phyloP scores from a whole-genome alignment of 1,140 invertebrate genomes.

The Euborellia annulipes region DNA sequence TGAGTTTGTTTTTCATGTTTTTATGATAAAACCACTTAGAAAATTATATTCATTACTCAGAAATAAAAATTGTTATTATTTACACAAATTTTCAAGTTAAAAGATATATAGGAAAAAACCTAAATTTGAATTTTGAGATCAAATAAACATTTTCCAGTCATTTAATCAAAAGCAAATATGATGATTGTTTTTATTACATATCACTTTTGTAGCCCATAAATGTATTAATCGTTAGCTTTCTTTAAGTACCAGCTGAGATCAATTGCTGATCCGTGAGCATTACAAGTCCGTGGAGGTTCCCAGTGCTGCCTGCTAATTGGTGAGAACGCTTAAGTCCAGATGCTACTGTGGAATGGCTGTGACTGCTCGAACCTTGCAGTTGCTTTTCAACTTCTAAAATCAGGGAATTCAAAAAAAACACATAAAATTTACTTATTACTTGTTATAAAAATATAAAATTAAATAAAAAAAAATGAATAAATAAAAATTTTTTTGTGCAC shows the following conservation, averaged over 20 bases:
- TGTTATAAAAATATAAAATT: slow-evolving; percentile 5
- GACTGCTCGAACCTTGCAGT: slow-evolving; percentile 47
- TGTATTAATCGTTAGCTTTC: slow-evolving; percentile 6
- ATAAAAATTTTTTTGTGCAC: slow-evolving; percentile 13
- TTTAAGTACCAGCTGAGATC: slow-evolving; percentile 24
- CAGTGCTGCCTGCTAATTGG: slow-evolving; percentile 40
- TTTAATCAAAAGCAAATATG: no score
- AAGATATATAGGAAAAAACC: no score
- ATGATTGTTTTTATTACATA: no score
- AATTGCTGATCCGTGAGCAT: slow-evolving; percentile 33
- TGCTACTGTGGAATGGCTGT: slow-evolving; percentile 35
- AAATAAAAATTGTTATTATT: no score
- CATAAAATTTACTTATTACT: slow-evolving; percentile 7
- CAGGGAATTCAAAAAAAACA: slow-evolving; percentile 6
- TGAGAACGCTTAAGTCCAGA: slow-evolving; percentile 48
- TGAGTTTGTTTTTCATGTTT: no score
- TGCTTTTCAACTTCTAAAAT: slow-evolving; percentile 74
- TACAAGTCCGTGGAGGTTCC: slow-evolving; percentile 45
- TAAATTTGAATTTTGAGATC: no score
- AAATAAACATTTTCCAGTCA: no score
- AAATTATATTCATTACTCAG: no score
- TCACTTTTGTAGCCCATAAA: no score
- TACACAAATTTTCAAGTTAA: no score
- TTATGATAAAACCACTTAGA: no score
- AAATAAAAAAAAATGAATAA: background rate